A percentile compares a stretch with the other conserved stretches of the same genome.
These are phyloP conservation scores for Drosophila nr. fundita DNA, from an alignment of 2,888 invertebrate genomes.

Conservation along the genomic window DNA sequence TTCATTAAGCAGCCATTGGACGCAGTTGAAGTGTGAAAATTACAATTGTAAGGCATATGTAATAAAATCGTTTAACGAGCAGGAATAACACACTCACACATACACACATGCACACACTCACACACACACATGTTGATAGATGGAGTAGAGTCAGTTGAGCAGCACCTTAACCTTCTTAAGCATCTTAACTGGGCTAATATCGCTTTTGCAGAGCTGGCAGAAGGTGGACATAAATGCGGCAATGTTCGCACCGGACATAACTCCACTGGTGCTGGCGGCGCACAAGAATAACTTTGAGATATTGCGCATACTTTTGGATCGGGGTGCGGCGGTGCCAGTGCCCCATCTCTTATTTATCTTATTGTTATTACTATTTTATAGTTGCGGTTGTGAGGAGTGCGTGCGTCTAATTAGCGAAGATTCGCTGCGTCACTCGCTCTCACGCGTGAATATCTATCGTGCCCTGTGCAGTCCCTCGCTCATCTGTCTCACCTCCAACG, in stretches of 20 bases:
- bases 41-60: slow-evolving; percentile 76
- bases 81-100: slow-evolving; percentile 10
- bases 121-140: neutral
- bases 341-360: slow-evolving; percentile 85
- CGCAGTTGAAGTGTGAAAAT: slow-evolving; percentile 76
- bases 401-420: slow-evolving; percentile 90
- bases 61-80: slow-evolving; percentile 68
- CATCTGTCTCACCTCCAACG: slow-evolving; percentile 95
- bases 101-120: neutral
- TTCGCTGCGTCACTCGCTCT: slow-evolving; percentile 92
- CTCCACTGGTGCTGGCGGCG: slow-evolving; percentile 96
- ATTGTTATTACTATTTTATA: slow-evolving; percentile 30
- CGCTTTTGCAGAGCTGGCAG: slow-evolving; percentile 92
- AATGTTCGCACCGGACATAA: slow-evolving; percentile 96
- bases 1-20: slow-evolving; percentile 78
- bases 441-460: slow-evolving; percentile 96
- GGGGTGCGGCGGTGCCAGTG: slow-evolving; percentile 95
- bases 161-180: slow-evolving; percentile 18
- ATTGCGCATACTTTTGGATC: slow-evolving; percentile 95
- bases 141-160: neutral
- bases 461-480: slow-evolving; percentile 97
- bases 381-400: slow-evolving; percentile 96
- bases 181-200: neutral
- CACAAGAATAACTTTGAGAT: slow-evolving; percentile 98
- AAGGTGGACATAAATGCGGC: slow-evolving; percentile 92